Evolutionary conservation across 2,113 vertebrate species (phyloP).

Genomic region (Leucoraja erinaceus): DNA sequence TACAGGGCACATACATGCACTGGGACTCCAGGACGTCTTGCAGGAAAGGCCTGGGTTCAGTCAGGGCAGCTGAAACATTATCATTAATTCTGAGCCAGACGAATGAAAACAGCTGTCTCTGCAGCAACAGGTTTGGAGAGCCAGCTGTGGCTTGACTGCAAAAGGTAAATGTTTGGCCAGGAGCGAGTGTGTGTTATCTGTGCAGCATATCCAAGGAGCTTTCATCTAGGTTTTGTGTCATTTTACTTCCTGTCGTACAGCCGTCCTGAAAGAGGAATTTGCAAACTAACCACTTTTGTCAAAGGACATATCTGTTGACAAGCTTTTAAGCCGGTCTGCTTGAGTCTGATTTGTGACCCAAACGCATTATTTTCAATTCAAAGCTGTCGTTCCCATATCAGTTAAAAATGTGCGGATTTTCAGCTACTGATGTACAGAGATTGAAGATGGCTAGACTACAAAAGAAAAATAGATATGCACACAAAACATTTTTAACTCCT

Average conservation of each 20-base stretch:
- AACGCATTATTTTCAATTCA: slow-evolving; percentile 20
- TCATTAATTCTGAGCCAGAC: slow-evolving; percentile 31
- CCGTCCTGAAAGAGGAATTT: not conserved
- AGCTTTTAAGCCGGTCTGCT: not conserved
- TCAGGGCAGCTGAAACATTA: slow-evolving; percentile 21
- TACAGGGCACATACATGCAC: not conserved
- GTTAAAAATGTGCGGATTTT: slow-evolving; percentile 30
- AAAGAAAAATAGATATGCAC: not conserved
- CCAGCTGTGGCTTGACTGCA: slow-evolving; percentile 22
- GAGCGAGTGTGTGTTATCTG: not conserved
- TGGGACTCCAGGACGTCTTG: not conserved
- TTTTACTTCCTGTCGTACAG: slow-evolving; percentile 9
- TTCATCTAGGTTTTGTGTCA: slow-evolving; percentile 30
- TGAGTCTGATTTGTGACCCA: slow-evolving; percentile 32
- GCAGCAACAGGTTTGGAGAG: not conserved
- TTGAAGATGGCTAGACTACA: not conserved
- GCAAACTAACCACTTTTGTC: slow-evolving; percentile 18
- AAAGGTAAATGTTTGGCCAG: slow-evolving; percentile 9
- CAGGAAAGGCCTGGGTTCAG: not conserved
- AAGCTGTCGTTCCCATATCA: not conserved
- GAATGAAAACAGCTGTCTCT: slow-evolving; percentile 17
- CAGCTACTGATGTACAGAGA: not conserved
- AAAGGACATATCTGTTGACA: not conserved
- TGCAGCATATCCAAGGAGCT: not conserved
- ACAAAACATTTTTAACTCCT: not conserved